These are phyloP conservation scores for Okapia johnstoni DNA, from an alignment of 2,113 vertebrate genomes.

Conservation along the genomic window DNA sequence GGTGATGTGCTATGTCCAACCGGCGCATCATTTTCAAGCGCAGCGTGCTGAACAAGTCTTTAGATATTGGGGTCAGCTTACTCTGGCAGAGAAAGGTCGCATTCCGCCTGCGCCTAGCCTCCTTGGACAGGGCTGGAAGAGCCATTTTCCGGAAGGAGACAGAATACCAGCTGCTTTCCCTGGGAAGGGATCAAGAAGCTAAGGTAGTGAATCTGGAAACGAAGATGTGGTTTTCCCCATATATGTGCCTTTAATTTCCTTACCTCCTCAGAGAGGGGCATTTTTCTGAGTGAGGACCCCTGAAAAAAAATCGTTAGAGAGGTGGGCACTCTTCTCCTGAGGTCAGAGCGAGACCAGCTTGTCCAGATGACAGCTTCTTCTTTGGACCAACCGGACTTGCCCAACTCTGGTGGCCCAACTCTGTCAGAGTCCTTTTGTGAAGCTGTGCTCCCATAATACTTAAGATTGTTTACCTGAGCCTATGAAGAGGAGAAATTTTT, in stretches of 20 bases:
- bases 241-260: slow-evolving; percentile 40
- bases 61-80: not conserved
- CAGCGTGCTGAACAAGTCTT: not conserved
- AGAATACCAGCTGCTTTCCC: not conserved
- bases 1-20: slow-evolving; percentile 5
- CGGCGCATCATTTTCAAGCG: not conserved
- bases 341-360: not conserved
- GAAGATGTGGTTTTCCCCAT: slow-evolving; percentile 14
- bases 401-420: not conserved
- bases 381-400: not conserved
- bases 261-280: not conserved
- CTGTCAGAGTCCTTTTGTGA: not conserved
- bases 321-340: not conserved
- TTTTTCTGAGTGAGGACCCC: not conserved
- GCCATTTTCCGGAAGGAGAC: not conserved
- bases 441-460: not conserved
- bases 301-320: not conserved
- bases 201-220: not conserved
- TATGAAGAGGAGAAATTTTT: not conserved
- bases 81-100: slow-evolving; percentile 11
- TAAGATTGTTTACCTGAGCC: not conserved
- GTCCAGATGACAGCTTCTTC: not conserved
- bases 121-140: not conserved
- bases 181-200: not conserved
- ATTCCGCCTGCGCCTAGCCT: not conserved